Base-by-base conservation (phyloP, 2,888 invertebrate species). In the Melieria picta region DNA sequence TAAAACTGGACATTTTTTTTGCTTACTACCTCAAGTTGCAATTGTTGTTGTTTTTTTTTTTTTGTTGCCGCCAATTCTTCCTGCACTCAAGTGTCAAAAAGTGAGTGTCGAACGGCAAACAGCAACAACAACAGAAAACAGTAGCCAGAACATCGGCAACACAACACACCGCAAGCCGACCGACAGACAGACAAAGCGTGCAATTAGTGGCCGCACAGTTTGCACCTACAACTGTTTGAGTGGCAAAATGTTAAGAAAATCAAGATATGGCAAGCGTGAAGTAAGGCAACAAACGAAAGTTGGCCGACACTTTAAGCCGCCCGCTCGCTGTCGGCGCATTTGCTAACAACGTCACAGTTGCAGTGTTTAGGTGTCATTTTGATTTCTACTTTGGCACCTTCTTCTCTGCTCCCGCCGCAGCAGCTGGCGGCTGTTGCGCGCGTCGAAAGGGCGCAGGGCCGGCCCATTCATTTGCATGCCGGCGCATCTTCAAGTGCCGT, bases 401-500 rank as follows among this genome's bases (percentile, higher is more conserved):
- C 43, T 58, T 5, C 48, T 62, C 16, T 64, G 64, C 43, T 42
- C 3, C 58, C 6, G 30, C 16, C 47, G 58, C 16, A 47, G 13
- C 10, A 45, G 4, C 9, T 30, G 47, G 30, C 13, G 47, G 55
- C 4, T 16, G 11, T 66, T 57, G 57, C 42, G 4, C 30, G 58
- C 43, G 56, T 30, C 30, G 11, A 13, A 50, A 16, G 43, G 48
- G n/a, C 30, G 50, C 43, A 42, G 48, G 50, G 5, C 52, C 43
- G 52, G 10, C 52, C 48, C 61, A 45, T 67, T 30, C 30, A 30
- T 30, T 45, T 10, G 52, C 52, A 30, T 2, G 30, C 2, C 30
- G 60, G 67, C 67, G 45, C 67, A 67, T 67, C 67, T 67, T 61
- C 67, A 67, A 60, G 60, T 67, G 60, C 50, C 61, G 61, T 16